phyloP scores from a whole-genome alignment of 2,797 vertebrate species.

The Ctenosaura bakeri region DNA sequence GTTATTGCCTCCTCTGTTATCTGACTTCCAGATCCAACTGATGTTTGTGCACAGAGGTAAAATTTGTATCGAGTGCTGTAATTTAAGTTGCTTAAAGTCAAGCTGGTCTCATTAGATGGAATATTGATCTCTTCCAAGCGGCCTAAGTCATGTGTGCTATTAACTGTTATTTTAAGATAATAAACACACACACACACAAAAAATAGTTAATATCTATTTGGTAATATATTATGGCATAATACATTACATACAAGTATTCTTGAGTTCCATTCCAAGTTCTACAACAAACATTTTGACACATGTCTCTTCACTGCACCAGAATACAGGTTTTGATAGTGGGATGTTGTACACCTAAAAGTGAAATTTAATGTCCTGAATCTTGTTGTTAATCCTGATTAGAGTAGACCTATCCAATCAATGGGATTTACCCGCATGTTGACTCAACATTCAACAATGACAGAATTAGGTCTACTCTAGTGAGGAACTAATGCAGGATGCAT shows the following conservation, averaged over 20 bases:
- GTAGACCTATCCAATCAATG: too few species aligned
- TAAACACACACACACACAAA: constrained; percentile 10
- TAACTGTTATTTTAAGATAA: constrained; percentile 84
- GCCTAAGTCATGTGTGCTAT: constrained; percentile 93
- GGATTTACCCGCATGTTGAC: too few species aligned
- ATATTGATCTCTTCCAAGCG: constrained; percentile 89
- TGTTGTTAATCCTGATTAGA: too few species aligned
- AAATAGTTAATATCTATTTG: constrained; percentile 22
- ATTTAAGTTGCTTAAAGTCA: constrained; percentile 92
- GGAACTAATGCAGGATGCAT: background rate
- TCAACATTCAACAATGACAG: too few species aligned
- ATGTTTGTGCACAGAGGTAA: constrained; percentile 93
- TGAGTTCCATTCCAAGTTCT: background rate
- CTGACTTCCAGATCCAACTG: constrained; percentile 87
- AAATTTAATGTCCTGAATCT: too few species aligned
- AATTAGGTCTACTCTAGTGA: too few species aligned
- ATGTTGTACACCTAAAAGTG: background rate
- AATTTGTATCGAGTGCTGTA: constrained; percentile 98
- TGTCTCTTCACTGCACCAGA: background rate
- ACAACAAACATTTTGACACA: background rate
- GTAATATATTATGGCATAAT: background rate
- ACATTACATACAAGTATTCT: background rate
- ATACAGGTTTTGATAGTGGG: background rate
- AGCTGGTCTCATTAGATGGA: constrained; percentile 91
- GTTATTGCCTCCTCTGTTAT: constrained; percentile 92